Evolutionary conservation across 1,140 invertebrate species (phyloP), one percentile per base, ranked within the genome.

Genomic region (Penaeus japonicus): DNA sequence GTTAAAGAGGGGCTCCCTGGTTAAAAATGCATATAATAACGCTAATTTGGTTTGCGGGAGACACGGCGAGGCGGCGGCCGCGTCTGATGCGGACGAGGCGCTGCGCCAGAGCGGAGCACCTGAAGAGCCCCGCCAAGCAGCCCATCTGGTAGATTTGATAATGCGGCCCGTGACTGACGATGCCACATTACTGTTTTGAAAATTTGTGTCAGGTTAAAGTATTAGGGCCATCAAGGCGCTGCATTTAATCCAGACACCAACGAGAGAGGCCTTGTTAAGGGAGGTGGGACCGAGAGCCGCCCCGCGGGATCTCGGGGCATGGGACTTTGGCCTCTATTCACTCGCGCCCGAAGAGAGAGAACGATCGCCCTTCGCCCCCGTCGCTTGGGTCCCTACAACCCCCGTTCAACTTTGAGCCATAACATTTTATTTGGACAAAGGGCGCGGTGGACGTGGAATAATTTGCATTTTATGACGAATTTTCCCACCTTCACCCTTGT

Each of bases 231-330:
- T 89, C 87, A 89, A 84, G 87, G 87, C 87, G 87, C 53, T 79
- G 82, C 87, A 89, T 89, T 89, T 89, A 89, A 89, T 89, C 87
- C 87, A 85, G 82, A 85, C 87, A 89, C 87, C 87, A 89, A 85
- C 87, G 87, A 85, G 87, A 81, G 83, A 85, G 62, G 75, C 57
- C 82, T 85, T 79, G 87, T 85, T 80, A 89, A 81, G 82, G 82
- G 75, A 79, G 55, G 27, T 4, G 35, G 54, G 86, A 59, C 86
- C 82, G 12, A 88, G 65, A 17, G 27, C 30, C 86, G 32, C 30
- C 53, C 24, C 55, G 32, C 20, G 65, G 20, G 22, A 12, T 30
- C n/a, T 20, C n/a, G 78, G 20, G 47, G 15, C 78, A 53, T 22
- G 20, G 22, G 7, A 87, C 2, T 32, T 30, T 57, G 27, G 32